Base-by-base conservation (phyloP, 2,888 invertebrate genomes). In the Fabriciana adippe region DNA sequence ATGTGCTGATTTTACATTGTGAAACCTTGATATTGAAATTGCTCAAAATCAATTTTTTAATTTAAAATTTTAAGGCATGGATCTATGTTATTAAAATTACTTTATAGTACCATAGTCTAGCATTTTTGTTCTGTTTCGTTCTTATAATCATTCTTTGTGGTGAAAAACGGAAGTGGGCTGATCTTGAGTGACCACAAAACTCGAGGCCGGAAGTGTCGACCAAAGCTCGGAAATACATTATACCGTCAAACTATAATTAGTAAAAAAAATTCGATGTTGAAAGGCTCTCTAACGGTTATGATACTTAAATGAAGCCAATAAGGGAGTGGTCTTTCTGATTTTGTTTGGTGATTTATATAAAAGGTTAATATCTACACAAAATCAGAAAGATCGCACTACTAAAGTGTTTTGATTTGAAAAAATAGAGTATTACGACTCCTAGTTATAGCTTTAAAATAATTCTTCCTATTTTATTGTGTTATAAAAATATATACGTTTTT, bases 171-270 rank as follows among this genome's bases (percentile, higher is more conserved):
- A 72, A 70, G 55, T 62, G 26, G 68, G 55, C 50, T 64, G 64
- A 51, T 64, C 66, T 61, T 62, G 55, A 55, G 41, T 47, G 55
- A 50, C 48, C 57, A 51, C 55, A 66, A 64, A 56, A 35, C 62
- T 54, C 57, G 53, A 51, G 31, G 26, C 55, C 71, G 69, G 69
- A 71, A 73, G 69, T 64, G 41, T 57, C 62, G 55, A 59, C 71
- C 64, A 41, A 11, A 71, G 61, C 41, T 56, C 66, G 71, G 68
- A 73, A 67, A 69, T 66, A 66, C 53, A 59, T 69, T 69, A 69
- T 53, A 55, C 47, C 67, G 54, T 64, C 59, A 62, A 66, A 69
- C 67, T 47, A 21, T 71, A 61, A 69, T 70, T 70, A 70, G 56
- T 18, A 15, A 18, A 45, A 21, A 55, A 45, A 57, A 15, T 41